Base-by-base conservation (phyloP, 2,797 vertebrate species). In the Aeoliscus strigatus region DNA sequence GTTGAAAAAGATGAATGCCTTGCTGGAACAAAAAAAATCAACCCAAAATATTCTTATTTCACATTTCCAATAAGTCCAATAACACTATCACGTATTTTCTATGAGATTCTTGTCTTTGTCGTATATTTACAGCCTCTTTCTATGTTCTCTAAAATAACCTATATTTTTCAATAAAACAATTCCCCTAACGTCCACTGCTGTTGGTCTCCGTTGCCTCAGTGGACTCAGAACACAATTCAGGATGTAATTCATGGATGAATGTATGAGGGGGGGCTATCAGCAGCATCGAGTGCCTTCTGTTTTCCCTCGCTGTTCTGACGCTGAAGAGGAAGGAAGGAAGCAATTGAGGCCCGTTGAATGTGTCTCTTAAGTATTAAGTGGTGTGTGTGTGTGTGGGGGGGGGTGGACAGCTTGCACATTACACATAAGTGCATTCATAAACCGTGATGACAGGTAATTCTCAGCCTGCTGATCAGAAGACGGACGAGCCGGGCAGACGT, bases 161-260 rank as follows among this genome's bases (percentile, higher is more conserved):
- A 80, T 90, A 88, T 90, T 90, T 89, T 90, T 88, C 77, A 89
- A 88, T 88, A 87, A 89, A 89, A 83, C 17, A 45, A 50, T 60
- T 46, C 25, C 43, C 65, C 42, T 60, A 51, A 39, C 57, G 18
- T 52, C 12, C 34, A 16, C 34, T 11, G 16, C 36, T 39, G 36
- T 17, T 23, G 8, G 8, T 3, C 9, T 10, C 26, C 29, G 47
- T 37, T n/a, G 9, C 55, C 25, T n/a, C 23, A 4, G n/a, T n/a
- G n/a, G n/a, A n/a, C n/a, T n/a, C n/a, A n/a, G n/a, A n/a, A n/a
- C n/a, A n/a, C n/a, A n/a, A n/a, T n/a, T n/a, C n/a, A n/a, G n/a
- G n/a, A n/a, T n/a, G n/a, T n/a, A n/a, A n/a, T n/a, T n/a, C n/a
- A n/a, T 21, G 5, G 6, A 18, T 29, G 7, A 16, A 33, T 12